Evolutionary conservation across 1,140 invertebrate species (phyloP).

Genomic region (Drosophila aff.): DNA sequence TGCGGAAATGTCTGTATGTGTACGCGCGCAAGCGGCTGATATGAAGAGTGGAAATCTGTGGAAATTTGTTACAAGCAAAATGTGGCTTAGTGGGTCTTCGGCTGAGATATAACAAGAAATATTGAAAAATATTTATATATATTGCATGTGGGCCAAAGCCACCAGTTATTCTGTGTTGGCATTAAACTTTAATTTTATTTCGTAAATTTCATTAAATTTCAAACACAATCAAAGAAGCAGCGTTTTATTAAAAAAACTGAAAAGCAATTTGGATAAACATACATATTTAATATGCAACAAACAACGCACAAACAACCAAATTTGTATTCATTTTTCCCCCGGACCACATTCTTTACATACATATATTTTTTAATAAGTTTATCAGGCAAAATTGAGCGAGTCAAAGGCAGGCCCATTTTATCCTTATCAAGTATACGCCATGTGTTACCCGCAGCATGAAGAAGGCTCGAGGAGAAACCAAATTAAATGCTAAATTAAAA

Average conservation of each 20-base stretch:
- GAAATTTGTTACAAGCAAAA: constrained; percentile 64
- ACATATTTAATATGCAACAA: constrained; percentile 58
- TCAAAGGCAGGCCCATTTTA: constrained; percentile 36
- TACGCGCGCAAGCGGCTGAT: constrained; percentile 21
- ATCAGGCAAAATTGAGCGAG: constrained; percentile 49
- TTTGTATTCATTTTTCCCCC: constrained; percentile 50
- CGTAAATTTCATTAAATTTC: constrained; percentile 26
- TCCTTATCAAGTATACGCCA: constrained; percentile 72
- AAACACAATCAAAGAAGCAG: constrained; percentile 30
- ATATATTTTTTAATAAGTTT: constrained; percentile 67
- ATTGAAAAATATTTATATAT: constrained; percentile 23
- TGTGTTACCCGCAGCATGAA: constrained; percentile 54
- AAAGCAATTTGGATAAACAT: constrained; percentile 36
- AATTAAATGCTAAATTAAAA: constrained; percentile 77
- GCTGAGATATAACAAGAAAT: constrained; percentile 27
- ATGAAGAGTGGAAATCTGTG: constrained; percentile 69
- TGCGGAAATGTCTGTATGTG: constrained; percentile 37
- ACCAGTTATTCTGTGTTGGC: not conserved
- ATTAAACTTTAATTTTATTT: constrained; percentile 24
- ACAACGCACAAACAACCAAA: constrained; percentile 25
- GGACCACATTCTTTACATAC: constrained; percentile 2
- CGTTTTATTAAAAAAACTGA: constrained; percentile 40
- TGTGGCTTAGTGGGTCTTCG: constrained; percentile 42
- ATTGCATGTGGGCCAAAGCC: constrained; percentile 10
- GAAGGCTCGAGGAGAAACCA: constrained; percentile 43